Base-by-base conservation (phyloP, 1,140 invertebrate genomes). In the Drosophila parabipectinata region DNA sequence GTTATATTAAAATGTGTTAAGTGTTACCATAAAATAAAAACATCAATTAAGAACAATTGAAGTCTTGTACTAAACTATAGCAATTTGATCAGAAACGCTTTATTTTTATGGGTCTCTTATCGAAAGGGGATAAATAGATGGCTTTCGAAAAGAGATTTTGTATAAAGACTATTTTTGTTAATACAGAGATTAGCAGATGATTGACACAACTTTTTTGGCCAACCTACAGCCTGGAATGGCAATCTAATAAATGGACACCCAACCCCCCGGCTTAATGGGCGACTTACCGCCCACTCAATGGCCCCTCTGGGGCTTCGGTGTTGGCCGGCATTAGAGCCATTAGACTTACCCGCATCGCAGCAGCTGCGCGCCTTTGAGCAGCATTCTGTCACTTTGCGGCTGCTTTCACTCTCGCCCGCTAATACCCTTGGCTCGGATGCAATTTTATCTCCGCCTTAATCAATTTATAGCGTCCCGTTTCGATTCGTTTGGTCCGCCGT, bases 281-380 rank as follows among this genome's bases (percentile, higher is more conserved):
- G 34, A 37, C 12, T 30, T 24, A 37, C 30, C 32, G 26, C 28
- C 30, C 32, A 41, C 15, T 68, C 51, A 24, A 68, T 55, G 26
- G 32, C 15, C 30, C 8, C 52, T 12, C 12, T 26, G 58, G 5
- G 39, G 53, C 15, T 47, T 18, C 10, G 32, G 39, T 44, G 41
- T 15, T 12, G 41, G 4, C 5, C 14, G 44, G 15, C 44, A 47
- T 47, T 47, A 47, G 44, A 47, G 21, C 34, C 45, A 48, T 12
- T 41, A 51, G 41, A 84, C 83, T 88, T 52, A 88, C 83, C 83
- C 79, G 77, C 63, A 53, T 59, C 79, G 64, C 53, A 88, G 61
- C 61, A 88, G 52, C 52, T 84, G 83, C 8, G 83, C 69, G 66
- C 84, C 83, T 77, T 79, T 89, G 41, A 89, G 52, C 52, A 88